These are phyloP conservation scores for Psix sp. DNA, from an alignment of 1,140 invertebrate species.

Conservation along the genomic window DNA sequence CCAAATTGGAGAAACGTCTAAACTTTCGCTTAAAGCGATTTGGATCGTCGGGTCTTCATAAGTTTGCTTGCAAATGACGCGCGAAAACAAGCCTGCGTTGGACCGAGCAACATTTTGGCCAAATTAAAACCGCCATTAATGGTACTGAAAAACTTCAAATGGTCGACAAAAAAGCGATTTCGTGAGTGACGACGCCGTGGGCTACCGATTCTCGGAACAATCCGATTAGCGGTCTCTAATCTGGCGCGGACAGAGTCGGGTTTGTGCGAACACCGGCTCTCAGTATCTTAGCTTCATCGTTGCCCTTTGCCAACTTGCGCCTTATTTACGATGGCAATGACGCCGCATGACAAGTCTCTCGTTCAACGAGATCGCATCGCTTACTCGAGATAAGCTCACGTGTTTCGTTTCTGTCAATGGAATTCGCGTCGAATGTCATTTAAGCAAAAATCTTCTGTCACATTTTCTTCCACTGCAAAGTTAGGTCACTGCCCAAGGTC, in stretches of 20 bases:
- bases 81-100: conserved; percentile 15
- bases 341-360: conserved; percentile 35
- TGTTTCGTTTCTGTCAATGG: conserved; percentile 27
- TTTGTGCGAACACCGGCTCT: conserved; percentile 14
- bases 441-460: too few relatives aligned
- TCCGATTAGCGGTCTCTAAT: conserved; percentile 46
- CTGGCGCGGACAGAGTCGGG: conserved; percentile 25
- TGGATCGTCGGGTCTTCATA: not conserved
- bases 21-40: too few relatives aligned
- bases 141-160: conserved; percentile 17
- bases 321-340: conserved; percentile 37
- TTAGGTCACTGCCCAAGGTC: too few relatives aligned
- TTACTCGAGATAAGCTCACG: conserved; percentile 10
- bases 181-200: conserved; percentile 29
- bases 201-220: conserved; percentile 43
- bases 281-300: conserved; percentile 15
- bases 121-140: conserved; percentile 35
- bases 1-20: too few relatives aligned
- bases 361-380: conserved; percentile 36
- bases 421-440: conserved; percentile 8
- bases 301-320: conserved; percentile 32
- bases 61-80: conserved; percentile 7
- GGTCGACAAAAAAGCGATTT: conserved; percentile 13
- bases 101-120: conserved; percentile 8
- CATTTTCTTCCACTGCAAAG: too few relatives aligned